Evolutionary conservation across 2,113 vertebrate species (phyloP).

Genomic region (Semicossyphus pulcher): DNA sequence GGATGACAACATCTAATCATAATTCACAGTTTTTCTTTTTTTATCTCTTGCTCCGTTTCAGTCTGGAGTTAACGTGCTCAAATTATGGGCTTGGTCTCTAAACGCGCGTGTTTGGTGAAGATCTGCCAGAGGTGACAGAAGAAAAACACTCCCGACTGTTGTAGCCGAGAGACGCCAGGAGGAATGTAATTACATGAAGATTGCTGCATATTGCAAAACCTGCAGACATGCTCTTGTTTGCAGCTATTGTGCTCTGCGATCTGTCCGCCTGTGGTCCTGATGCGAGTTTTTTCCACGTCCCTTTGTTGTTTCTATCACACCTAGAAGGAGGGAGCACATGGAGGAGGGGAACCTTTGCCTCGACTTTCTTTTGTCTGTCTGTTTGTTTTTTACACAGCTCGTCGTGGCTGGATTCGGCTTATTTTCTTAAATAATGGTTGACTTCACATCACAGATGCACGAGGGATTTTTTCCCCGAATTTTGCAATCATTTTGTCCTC

Average conservation of each 20-base stretch:
- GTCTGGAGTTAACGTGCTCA: constrained; percentile 28
- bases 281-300: constrained; percentile 79
- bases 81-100: constrained; percentile 31
- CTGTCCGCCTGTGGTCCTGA: constrained; percentile 80
- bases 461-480: constrained; percentile 5
- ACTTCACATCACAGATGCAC: constrained; percentile 16
- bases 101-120: constrained; percentile 21
- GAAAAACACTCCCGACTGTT: constrained; percentile 51
- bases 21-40: constrained; percentile 29
- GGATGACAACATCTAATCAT: constrained; percentile 32
- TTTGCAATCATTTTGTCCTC: background rate
- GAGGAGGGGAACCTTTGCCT: constrained; percentile 35
- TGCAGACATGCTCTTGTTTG: constrained; percentile 46
- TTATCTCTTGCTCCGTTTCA: constrained; percentile 24
- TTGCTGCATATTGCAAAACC: constrained; percentile 63
- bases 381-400: constrained; percentile 16
- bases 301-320: constrained; percentile 76
- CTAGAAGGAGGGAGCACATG: constrained; percentile 55
- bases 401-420: background rate
- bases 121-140: constrained; percentile 41
- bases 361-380: constrained; percentile 66
- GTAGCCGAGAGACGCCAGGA: constrained; percentile 54
- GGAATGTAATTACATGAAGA: constrained; percentile 64
- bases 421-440: background rate
- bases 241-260: constrained; percentile 50